Evolutionary conservation across 2,797 vertebrate species (phyloP), one percentile per base, ranked within the genome.

Genomic region (Prunella strophiata): DNA sequence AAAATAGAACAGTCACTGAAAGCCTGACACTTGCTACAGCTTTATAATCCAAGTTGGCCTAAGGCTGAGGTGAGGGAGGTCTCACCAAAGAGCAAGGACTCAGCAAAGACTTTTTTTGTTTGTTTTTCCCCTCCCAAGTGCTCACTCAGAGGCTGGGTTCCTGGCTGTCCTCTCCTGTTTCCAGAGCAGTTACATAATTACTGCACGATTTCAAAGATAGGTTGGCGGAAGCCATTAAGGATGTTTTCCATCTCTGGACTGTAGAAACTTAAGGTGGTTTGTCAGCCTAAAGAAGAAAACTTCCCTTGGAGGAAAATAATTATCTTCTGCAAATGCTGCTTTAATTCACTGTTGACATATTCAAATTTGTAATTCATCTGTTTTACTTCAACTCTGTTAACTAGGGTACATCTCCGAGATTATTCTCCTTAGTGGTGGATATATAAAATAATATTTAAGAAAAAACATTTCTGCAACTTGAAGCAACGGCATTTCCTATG

Each of bases 231-330:
- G 76, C 91, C 51, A 18, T 90, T 95, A 88, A 93, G 94, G 95
- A 81, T 91, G 94, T 94, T 88, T 96, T 86, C 89, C 62, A 12
- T 88, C 70, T 89, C 85, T 78, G 68, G 34, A 48, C 61, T 72
- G 68, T 50, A 75, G 75, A 78, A 94, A 81, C 38, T 95, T 94
- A 95, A 96, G 89, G 93, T 93, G 70, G 89, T 85, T 94, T 80
- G 68, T 93, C 91, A 71, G 34, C 34, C 48, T 78, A 47, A 91
- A 84, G 57, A 75, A 81, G 51, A 66, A 68, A 86, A 48, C 9
- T 62, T 57, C 11, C 8, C 30, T 54, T 68, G 40, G 38, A 88
- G 73, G 22, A 72, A 68, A 88, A 52, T 11, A 55, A n/a, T 59
- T 38, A 4, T 36, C 52, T 89, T 75, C 47, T 88, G 66, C 54